A percentile compares a stretch with the other conserved stretches of the same genome.
These are phyloP conservation scores for Petrolisthes cinctipes DNA, from an alignment of 2,888 invertebrate species.

Conservation along the genomic window DNA sequence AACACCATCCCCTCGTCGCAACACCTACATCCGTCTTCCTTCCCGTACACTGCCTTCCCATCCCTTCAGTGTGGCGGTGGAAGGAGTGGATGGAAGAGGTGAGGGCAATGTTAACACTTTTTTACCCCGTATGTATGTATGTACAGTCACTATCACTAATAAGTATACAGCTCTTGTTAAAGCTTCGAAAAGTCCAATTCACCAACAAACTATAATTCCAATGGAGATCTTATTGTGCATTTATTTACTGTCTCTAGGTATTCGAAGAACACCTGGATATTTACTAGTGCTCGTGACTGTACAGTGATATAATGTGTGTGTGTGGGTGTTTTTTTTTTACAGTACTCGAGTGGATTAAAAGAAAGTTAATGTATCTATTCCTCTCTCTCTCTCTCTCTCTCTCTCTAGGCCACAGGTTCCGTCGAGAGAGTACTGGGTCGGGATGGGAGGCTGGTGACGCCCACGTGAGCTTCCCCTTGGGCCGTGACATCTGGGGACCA, in stretches of 20 bases:
- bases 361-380: background rate
- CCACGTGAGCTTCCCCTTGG: constrained; percentile 30
- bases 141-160: no score
- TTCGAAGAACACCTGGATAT: background rate
- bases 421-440: constrained; percentile 37
- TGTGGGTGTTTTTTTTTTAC: background rate
- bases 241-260: no score
- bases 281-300: background rate
- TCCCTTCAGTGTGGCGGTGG: constrained; percentile 37
- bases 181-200: no score
- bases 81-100: constrained; percentile 39
- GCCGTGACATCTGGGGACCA: constrained; percentile 48
- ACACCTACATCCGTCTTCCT: constrained; percentile 45
- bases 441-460: constrained; percentile 37
- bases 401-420: constrained; percentile 33
- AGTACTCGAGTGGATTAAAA: no score
- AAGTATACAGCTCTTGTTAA: no score
- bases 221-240: no score
- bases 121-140: background rate
- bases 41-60: background rate
- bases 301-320: no score
- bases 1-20: constrained; percentile 32
- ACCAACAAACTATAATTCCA: no score
- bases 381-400: no score
- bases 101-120: background rate